Evolutionary conservation across 2,113 vertebrate genomes (phyloP), one percentile per base, ranked within the genome.

Genomic region (Ctenomys sociabilis): DNA sequence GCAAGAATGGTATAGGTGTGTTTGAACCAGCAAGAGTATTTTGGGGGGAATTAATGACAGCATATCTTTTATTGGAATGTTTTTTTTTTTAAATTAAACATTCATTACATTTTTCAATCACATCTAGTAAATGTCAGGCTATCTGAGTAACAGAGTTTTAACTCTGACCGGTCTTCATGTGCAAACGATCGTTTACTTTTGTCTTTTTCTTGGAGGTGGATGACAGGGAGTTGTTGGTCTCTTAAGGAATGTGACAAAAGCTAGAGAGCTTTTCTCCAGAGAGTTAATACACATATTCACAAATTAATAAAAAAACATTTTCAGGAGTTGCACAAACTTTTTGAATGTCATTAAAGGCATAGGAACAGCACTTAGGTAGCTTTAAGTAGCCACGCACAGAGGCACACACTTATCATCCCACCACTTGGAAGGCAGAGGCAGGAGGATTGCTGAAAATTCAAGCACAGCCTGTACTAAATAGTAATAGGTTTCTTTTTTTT

Each of bases 301-400:
- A 84, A 52, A 73, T 92, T 85, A 89, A 57, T 57, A 19, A 57
- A 77, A 35, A 81, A 94, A 45, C 24, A 63, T 91, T 93, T 52
- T 85, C 22, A 66, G n/a, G 57, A 30, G 37, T 59, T 95, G 77
- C 45, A 30, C 86, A 66, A 89, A 83, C 37, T 85, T 83, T 40
- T 70, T 37, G 37, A 66, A 14, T 91, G 22, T 94, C 81, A 70
- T 77, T 75, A n/a, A 59, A 49, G 73, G n/a, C 3, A 22, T 49
- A 80, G 66, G 75, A 37, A 22, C 6, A 61, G 30, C 54, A 43
- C 72, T 80, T 91, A 49, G 40, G 68, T 22, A 59, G 32, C 32
- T 95, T 87, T 78, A n/a, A 68, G 32, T 57, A 88, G n/a, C 37
- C 37, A 57, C n/a, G 21, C n/a, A 40, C 12, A 19, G 68, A 9